phyloP scores from a whole-genome alignment of 2,797 vertebrate genomes.

The Scomberomorus guttatus region DNA sequence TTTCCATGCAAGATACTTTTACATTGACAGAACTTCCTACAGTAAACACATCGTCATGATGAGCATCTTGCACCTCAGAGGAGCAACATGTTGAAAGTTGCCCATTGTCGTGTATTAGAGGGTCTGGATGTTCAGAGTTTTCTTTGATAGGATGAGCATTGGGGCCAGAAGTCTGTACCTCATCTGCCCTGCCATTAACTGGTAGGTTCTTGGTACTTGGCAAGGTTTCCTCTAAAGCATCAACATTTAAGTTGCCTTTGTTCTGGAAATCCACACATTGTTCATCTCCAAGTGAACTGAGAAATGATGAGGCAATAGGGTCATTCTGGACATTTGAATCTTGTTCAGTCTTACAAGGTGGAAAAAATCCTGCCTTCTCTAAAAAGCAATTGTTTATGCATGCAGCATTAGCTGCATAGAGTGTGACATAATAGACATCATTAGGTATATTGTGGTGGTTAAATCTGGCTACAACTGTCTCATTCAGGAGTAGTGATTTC shows the following conservation, averaged over 20 bases:
- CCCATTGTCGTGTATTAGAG: not conserved
- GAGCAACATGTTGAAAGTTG: slow-evolving; percentile 25
- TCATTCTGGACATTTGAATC: slow-evolving; percentile 13
- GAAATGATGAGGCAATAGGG: not conserved
- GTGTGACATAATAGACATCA: slow-evolving; percentile 85
- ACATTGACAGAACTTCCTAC: slow-evolving; percentile 87
- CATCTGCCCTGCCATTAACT: slow-evolving; percentile 41
- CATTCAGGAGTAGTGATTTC: slow-evolving; percentile 84
- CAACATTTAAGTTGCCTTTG: not conserved
- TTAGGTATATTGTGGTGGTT: slow-evolving; percentile 80
- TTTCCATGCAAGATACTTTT: slow-evolving; percentile 85
- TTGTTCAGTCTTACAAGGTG: not conserved
- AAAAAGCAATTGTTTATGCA: slow-evolving; percentile 86
- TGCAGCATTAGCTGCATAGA: slow-evolving; percentile 80
- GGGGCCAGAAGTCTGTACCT: not conserved
- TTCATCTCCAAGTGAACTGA: slow-evolving; percentile 16
- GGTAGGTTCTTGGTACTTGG: not conserved
- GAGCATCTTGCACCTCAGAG: slow-evolving; percentile 31
- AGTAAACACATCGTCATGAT: slow-evolving; percentile 69
- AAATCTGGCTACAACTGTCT: slow-evolving; percentile 83
- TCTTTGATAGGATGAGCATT: slow-evolving; percentile 14
- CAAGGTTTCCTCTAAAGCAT: slow-evolving; percentile 12
- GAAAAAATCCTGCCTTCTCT: slow-evolving; percentile 43
- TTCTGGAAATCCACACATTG: slow-evolving; percentile 10
- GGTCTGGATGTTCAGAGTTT: slow-evolving; percentile 9